Conservation (phyloP, 2,113 vertebrate species). For the Oreamnos americanus region DNA sequence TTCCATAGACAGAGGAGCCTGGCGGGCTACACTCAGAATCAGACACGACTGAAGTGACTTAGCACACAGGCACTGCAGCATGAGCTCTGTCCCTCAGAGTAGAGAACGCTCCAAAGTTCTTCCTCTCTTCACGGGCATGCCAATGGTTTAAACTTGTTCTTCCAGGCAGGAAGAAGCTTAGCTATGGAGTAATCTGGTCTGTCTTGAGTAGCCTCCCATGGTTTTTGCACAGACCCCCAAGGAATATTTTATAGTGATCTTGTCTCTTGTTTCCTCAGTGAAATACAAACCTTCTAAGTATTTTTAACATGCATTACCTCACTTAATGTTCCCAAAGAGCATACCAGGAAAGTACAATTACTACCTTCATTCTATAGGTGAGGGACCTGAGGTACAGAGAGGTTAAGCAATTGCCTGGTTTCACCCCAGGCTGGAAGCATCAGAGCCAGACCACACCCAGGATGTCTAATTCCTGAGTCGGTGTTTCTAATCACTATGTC, state of each 20-base stretch:
- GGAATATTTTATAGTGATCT: background rate
- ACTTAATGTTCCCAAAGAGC: background rate
- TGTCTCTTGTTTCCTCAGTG: background rate
- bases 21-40: background rate
- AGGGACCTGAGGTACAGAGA: background rate
- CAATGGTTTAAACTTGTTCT: background rate
- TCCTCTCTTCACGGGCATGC: rapidly evolving
- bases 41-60: background rate
- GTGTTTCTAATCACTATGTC: background rate
- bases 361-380: background rate
- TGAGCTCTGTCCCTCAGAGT: background rate
- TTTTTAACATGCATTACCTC: background rate
- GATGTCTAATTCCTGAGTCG: background rate
- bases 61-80: background rate
- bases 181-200: background rate
- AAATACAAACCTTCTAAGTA: background rate
- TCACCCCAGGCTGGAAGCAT: background rate
- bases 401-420: background rate
- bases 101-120: background rate
- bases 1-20: background rate
- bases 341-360: background rate
- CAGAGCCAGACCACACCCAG: background rate
- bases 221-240: background rate
- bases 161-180: background rate
- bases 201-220: background rate